A percentile compares a stretch with the other conserved stretches of the same genome.
These are phyloP conservation scores for Idaea aversata DNA, from an alignment of 2,888 invertebrate genomes.

Conservation along the genomic window DNA sequence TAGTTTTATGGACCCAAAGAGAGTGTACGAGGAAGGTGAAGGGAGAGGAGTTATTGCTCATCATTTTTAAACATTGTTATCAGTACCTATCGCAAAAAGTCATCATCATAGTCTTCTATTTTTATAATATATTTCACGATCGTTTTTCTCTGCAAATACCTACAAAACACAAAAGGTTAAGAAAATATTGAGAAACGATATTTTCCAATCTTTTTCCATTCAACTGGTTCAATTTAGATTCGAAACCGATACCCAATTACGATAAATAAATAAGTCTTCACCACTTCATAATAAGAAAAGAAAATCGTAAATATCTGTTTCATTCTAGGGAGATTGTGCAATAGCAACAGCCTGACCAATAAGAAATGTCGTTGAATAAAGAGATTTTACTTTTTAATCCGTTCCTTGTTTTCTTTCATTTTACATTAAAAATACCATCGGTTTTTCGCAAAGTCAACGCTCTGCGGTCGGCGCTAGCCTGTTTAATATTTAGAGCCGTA, in stretches of 20 bases:
- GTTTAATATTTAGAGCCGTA: slow-evolving; percentile 28
- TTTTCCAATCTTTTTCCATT: neutral
- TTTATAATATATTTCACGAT: neutral
- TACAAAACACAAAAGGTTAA: slow-evolving; percentile 14
- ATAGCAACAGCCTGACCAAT: neutral
- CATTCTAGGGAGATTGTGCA: neutral
- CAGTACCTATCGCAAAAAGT: neutral
- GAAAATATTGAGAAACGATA: slow-evolving; percentile 1
- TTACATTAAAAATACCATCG: neutral
- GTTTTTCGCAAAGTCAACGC: neutral
- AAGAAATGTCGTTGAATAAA: neutral
- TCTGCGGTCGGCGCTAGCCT: slow-evolving; percentile 11
- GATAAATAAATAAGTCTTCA: neutral
- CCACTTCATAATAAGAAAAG: neutral
- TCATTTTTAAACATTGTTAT: neutral
- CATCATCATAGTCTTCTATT: neutral
- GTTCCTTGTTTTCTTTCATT: neutral
- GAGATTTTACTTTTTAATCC: neutral
- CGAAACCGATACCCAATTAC: neutral
- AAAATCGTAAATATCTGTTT: neutral
- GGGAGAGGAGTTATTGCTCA: too few species aligned
- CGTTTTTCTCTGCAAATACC: slow-evolving; percentile 3
- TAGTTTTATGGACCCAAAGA: too few species aligned
- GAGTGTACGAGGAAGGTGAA: too few species aligned
- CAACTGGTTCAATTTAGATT: slow-evolving; percentile 1